Base-by-base conservation (phyloP, 2,797 vertebrate species). In the Gymnoscopelus braueri region DNA sequence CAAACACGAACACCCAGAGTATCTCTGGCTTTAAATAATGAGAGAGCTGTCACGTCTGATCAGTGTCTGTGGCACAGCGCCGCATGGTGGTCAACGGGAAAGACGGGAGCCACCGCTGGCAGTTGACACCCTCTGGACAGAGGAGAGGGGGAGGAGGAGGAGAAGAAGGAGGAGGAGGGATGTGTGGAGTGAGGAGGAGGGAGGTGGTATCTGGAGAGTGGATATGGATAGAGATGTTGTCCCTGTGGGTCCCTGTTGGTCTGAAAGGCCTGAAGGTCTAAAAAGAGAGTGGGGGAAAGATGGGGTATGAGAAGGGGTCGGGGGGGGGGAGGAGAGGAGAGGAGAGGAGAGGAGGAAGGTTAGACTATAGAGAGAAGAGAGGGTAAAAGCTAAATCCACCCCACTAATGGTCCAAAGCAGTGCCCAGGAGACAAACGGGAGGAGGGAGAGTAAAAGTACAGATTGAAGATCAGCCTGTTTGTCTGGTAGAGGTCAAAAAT, bases 11-110 rank as follows among this genome's bases (percentile, higher is more conserved):
- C 70, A 72, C 62, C 81, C 78, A 85, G 71, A 72, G 74, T 58
- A 24, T 71, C 74, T 89, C 74, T 81, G 83, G 82, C 87, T 90
- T 90, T 91, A 91, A 92, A 94, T 94, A 93, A 94, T 93, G 91
- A 93, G 90, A 86, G 86, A 84, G 81, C 88, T 91, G 91, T 90
- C 92, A 93, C 87, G 90, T 89, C 79, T 63, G 39, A 93, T 93
- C 83, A 92, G 77, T 53, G 71, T 92, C 87, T 77, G 72, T 60
- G 74, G 76, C 9, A 23, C 71, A 5, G 71, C 74, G 78, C 72
- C 79, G 83, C 88, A 82, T 86, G 88, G 89, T 91, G 92, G 91
- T 93, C 91, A 92, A 83, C 77, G 75, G 80, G 82, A 88, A 26
- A 61, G 87, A 90, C 23, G 65, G 75, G 77, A 87, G 82, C 49